Base-by-base conservation (phyloP, 2,113 vertebrate genomes). In the Geococcyx californianus region DNA sequence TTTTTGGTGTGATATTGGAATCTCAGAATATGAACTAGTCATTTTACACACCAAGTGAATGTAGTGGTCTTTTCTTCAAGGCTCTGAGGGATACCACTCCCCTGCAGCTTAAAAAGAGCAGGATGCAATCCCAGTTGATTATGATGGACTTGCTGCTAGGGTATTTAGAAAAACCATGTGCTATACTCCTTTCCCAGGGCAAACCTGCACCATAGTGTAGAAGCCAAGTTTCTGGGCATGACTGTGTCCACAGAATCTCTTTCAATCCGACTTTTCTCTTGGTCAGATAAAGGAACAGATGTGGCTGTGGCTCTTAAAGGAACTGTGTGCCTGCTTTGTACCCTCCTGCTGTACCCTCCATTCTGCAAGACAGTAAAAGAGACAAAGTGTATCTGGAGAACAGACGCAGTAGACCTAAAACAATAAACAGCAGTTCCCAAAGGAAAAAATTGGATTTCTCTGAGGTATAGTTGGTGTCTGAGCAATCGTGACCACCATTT, bases 281-380 rank as follows among this genome's bases (percentile, higher is more conserved):
- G 44, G 14, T 74, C 29, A 58, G 23, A 9, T 47, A 44, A 52
- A 11, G n/a, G 26, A 70, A 28, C 3, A 47, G 18, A 29, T 68
- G 15, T 15, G 25, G 6, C 26, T 72, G 10, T 68, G 34, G 23
- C 25, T 68, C 16, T 42, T 56, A 20, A 34, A 66, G 16, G 58
- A 49, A 36, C 5, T 67, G 29, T 55, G 54, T 9, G 38, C 3
- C 29, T 81, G 16, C 40, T 69, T 59, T 68, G 16, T 36, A 16
- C 0, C 0, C 5, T 76, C 1, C 7, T 73, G 13, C 21, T 59
- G 33, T 59, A n/a, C 25, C 5, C 11, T 63, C 19, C 33, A 11
- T 76, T 83, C 44, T 55, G 15, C 34, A 42, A 44, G 34, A 69
- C 15, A 64, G 44, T 9, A 60, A 76, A 28, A 68, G 8, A 33